A percentile compares a stretch with the other conserved stretches of the same genome.
These are phyloP conservation scores for Pangasius krempfi DNA, from an alignment of 2,797 vertebrate genomes.

Conservation along the genomic window DNA sequence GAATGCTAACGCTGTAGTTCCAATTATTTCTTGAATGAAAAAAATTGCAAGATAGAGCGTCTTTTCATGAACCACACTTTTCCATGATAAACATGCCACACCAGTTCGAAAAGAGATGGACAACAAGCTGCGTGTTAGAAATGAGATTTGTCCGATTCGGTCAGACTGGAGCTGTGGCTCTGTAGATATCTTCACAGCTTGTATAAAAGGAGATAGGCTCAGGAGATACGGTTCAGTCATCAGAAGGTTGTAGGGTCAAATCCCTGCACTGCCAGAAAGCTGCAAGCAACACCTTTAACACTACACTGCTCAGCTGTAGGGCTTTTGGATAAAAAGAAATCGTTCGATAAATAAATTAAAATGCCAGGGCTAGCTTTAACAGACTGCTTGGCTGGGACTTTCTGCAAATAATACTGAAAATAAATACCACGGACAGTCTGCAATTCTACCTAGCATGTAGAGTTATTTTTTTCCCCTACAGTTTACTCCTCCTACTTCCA, in stretches of 20 bases:
- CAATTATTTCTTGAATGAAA: background rate
- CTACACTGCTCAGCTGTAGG: background rate
- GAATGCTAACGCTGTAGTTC: background rate
- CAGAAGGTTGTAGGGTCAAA: background rate
- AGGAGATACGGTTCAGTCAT: background rate
- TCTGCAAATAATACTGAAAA: conserved; percentile 5
- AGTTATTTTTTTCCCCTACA: background rate
- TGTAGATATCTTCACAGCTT: background rate
- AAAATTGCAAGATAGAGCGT: background rate
- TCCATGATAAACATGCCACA: conserved; percentile 8
- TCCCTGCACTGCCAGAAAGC: background rate
- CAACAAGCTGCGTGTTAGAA: background rate
- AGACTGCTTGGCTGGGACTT: background rate
- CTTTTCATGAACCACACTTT: background rate
- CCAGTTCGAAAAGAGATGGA: background rate
- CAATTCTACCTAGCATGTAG: background rate
- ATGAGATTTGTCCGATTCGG: background rate
- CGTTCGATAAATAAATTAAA: background rate
- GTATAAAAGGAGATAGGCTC: background rate
- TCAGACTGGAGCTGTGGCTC: background rate
- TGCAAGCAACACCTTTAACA: too few relatives aligned
- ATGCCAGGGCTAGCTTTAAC: too few relatives aligned
- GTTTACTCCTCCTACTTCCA: background rate
- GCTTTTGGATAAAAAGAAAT: background rate
- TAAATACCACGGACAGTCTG: background rate